phyloP scores from a whole-genome alignment of 2,888 invertebrate genomes.

The Drosophila meridiana region DNA sequence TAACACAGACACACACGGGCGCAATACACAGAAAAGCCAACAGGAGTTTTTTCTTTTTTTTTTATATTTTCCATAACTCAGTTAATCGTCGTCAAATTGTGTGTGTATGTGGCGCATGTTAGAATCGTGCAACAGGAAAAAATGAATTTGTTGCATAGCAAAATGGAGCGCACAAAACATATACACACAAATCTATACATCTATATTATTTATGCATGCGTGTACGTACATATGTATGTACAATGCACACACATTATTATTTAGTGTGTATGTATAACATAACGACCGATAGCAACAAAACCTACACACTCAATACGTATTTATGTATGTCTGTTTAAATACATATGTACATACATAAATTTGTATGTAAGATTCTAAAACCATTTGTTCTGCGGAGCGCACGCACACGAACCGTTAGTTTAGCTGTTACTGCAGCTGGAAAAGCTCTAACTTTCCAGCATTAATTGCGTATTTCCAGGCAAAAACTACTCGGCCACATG shows the following conservation, averaged over 20 bases:
- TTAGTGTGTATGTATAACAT: conserved; percentile 72
- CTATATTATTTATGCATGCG: conserved; percentile 20
- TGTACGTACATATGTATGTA: conserved; percentile 4
- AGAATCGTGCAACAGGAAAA: conserved; percentile 35
- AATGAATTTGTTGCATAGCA: conserved; percentile 68
- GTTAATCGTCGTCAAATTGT: conserved; percentile 7
- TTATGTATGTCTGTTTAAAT: background rate
- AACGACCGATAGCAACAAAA: conserved; percentile 62
- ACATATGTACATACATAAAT: background rate
- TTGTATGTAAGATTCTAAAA: conserved; percentile 11
- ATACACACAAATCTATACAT: conserved; percentile 7
- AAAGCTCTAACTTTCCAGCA: conserved; percentile 9
- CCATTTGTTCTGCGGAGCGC: conserved; percentile 19
- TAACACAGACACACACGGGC: conserved; percentile 10
- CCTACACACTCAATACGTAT: conserved; percentile 40
- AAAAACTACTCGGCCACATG: conserved; percentile 18
- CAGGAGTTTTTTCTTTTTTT: conserved; percentile 8
- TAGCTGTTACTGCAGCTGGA: conserved; percentile 27
- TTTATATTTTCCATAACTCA: conserved; percentile 3
- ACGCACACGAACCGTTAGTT: conserved; percentile 11
- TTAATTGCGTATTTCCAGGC: conserved; percentile 26
- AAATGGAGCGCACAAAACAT: conserved; percentile 61
- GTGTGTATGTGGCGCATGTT: conserved; percentile 16
- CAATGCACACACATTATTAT: background rate
- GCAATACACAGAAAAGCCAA: conserved; percentile 1